These are phyloP conservation scores for Lysandra coridon DNA, from an alignment of 2,888 invertebrate genomes.

Conservation along the genomic window DNA sequence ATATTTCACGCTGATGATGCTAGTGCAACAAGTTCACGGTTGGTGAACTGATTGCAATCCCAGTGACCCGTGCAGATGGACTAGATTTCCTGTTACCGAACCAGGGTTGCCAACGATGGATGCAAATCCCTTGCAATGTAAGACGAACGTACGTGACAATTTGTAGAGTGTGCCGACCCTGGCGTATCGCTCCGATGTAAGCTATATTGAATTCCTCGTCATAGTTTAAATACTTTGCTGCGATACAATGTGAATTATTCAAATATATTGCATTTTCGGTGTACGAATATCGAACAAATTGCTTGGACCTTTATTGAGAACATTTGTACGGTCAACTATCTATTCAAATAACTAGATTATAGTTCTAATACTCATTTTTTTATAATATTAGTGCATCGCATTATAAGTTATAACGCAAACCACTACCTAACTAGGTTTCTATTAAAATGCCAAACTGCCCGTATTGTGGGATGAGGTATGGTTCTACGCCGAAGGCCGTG, in stretches of 20 bases:
- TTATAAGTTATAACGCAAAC: too few relatives aligned
- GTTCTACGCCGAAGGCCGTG: conserved; percentile 36
- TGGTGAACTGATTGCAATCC: conserved; percentile 53
- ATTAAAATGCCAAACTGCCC: too few relatives aligned
- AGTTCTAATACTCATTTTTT: too few relatives aligned
- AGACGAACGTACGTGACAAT: not conserved
- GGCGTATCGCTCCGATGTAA: conserved; percentile 11
- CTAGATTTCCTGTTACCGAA: conserved; percentile 64
- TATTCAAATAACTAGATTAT: too few relatives aligned
- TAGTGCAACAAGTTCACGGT: conserved; percentile 48
- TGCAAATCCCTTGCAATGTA: not conserved
- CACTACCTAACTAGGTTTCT: too few relatives aligned
- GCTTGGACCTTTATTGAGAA: not conserved
- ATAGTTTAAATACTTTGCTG: conserved; percentile 2
- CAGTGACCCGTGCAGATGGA: conserved; percentile 66
- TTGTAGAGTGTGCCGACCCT: not conserved
- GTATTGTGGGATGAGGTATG: not conserved
- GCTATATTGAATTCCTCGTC: conserved; percentile 1
- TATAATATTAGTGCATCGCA: too few relatives aligned
- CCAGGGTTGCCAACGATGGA: conserved; percentile 36
- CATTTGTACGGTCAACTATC: too few relatives aligned
- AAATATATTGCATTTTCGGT: not conserved
- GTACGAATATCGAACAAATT: not conserved
- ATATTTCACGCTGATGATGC: conserved; percentile 34
- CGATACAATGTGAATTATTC: not conserved